Percentiles rank a stretch among this genome's conserved stretches.
Conservation (phyloP, 2,888 invertebrate genomes). For the Standfussiana lucernea region DNA sequence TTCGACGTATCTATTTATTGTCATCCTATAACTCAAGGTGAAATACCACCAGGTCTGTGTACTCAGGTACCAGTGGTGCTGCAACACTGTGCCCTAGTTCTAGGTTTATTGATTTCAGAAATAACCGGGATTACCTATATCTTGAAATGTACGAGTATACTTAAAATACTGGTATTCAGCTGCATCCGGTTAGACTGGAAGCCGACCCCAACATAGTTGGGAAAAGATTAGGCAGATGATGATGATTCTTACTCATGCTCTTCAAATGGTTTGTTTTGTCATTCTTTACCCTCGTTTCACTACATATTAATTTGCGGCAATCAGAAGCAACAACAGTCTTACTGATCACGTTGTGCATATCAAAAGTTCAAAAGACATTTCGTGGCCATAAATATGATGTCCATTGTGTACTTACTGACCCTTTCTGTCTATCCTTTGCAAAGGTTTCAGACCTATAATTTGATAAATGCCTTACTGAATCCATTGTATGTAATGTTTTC, state of each 20-base stretch:
- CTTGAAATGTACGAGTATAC: not conserved
- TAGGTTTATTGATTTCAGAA: constrained; percentile 20
- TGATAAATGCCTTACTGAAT: not conserved
- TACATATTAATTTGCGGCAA: not conserved
- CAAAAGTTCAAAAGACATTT: not conserved
- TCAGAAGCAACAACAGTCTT: not conserved
- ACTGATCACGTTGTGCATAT: not conserved
- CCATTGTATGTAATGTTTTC: constrained; percentile 20
- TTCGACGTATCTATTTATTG: constrained; percentile 44
- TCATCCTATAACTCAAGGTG: constrained; percentile 60
- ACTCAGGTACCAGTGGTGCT: constrained; percentile 38
- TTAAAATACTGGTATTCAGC: no score
- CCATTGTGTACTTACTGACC: not conserved
- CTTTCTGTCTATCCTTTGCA: not conserved
- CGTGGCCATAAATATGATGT: not conserved
- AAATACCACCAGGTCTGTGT: constrained; percentile 37
- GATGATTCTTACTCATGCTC: no score
- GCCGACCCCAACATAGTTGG: no score
- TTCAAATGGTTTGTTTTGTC: no score
- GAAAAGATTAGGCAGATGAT: no score
- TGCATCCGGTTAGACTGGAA: no score
- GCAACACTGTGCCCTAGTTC: constrained; percentile 54
- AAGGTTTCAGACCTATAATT: constrained; percentile 29
- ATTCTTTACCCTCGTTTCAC: no score
- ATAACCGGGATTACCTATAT: constrained; percentile 47